These are phyloP conservation scores for Nudaria mundana DNA, from an alignment of 2,888 invertebrate genomes.

Conservation along the genomic window DNA sequence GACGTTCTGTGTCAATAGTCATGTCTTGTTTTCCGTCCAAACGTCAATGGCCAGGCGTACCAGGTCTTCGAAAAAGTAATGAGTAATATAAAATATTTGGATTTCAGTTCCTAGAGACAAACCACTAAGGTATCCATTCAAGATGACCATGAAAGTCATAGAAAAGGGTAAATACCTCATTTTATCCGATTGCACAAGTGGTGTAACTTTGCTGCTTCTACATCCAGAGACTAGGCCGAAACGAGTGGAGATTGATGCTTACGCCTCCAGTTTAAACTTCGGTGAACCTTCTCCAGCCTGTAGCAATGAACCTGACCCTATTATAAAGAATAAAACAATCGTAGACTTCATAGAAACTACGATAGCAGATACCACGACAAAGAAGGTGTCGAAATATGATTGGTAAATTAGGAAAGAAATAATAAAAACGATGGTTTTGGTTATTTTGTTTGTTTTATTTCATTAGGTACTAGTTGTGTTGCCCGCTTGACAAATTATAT, in stretches of 20 bases:
- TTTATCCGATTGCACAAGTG: slow-evolving; percentile 3
- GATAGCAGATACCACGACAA: background rate
- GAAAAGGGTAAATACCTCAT: slow-evolving; percentile 1
- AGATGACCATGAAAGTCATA: slow-evolving; percentile 1
- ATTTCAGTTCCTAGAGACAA: background rate
- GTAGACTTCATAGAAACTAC: background rate
- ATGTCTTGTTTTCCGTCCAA: no score
- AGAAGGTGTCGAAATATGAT: slow-evolving; percentile 1
- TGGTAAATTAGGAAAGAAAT: background rate
- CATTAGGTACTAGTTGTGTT: no score
- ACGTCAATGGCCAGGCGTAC: no score
- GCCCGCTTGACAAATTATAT: no score
- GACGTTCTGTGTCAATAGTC: no score
- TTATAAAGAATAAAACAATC: background rate
- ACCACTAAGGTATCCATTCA: background rate
- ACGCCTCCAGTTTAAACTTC: background rate
- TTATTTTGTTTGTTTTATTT: background rate
- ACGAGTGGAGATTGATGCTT: background rate
- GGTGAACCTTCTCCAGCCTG: background rate
- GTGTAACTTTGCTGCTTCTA: background rate
- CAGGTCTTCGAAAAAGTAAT: no score
- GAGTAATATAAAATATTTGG: no score
- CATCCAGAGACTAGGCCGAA: slow-evolving; percentile 1
- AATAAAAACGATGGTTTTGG: background rate
- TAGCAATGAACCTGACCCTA: background rate